Evolutionary conservation across 2,888 invertebrate species (phyloP), one percentile per base, ranked within the genome.

Genomic region (Timema cristinae): DNA sequence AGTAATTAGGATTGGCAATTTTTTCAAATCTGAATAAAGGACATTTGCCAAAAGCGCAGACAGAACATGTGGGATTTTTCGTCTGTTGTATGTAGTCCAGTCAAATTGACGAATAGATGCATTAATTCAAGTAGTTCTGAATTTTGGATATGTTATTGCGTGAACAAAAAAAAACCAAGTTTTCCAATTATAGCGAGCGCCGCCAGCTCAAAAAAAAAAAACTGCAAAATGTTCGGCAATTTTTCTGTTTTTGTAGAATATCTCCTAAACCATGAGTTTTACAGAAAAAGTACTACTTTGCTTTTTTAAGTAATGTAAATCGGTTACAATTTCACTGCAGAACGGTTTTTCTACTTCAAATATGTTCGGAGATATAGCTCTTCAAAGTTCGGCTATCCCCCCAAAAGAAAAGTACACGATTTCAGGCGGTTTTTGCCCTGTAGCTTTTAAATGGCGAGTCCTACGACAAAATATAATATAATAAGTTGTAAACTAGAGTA

Each of bases 121-220:
- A 10, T 56, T 56, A 56, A 56, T 56, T 56, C 56, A 16, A 6
- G 56, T 56, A 56, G 10, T 56, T 56, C 11, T 56, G 56, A 56
- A 56, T 56, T 56, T 56, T 56, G 56, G 56, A 56, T 56, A 56
- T 56, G 56, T 56, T 56, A 16, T 56, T 15, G 13, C 6, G 56
- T 15, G 6, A 9, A 15, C n/a, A 56, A 56, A 13, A 7, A 56
- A 56, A 7, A 56, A 15, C 56, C 56, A 56, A 7, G 56, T 56
- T 56, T 56, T 56, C 56, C 10, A 56, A 56, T 56, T 56, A 13
- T 13, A 56, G 16, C 56, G 56, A 56, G 56, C 56, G 11, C 10
- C 10, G 56, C 56, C 56, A 16, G 56, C 11, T 7, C 56, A 56
- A 6, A 13, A 15, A 7, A 16, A 10, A 56, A 56, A 56, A 7